Evolutionary conservation across 2,888 invertebrate genomes (phyloP).

Genomic region (Bellardia pandia): DNA sequence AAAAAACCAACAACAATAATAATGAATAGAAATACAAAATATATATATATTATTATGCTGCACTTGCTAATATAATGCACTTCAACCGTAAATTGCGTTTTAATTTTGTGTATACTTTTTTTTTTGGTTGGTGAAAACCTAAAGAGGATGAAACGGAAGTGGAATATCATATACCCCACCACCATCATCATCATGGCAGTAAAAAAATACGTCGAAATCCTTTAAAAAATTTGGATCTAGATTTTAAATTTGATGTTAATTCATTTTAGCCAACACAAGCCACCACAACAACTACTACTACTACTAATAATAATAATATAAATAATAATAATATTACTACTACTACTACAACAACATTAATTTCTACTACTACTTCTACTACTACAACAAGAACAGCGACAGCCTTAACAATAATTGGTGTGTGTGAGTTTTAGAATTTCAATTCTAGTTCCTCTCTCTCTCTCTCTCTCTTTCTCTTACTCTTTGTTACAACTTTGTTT

Average conservation of each 20-base stretch:
- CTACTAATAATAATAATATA: constrained; percentile 6
- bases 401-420: constrained; percentile 69
- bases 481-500: constrained; percentile 2
- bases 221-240: constrained; percentile 82
- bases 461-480: constrained; percentile 37
- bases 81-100: constrained; percentile 65
- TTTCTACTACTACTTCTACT: constrained; percentile 24
- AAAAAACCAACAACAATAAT: constrained; percentile 47
- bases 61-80: constrained; percentile 70
- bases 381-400: constrained; percentile 36
- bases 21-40: constrained; percentile 10
- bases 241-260: constrained; percentile 82
- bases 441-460: constrained; percentile 66
- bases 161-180: constrained; percentile 81
- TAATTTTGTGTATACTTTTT: constrained; percentile 26
- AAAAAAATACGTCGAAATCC: constrained; percentile 81
- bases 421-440: constrained; percentile 65
- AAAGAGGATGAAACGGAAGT: constrained; percentile 78
- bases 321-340: neutral
- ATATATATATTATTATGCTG: constrained; percentile 54
- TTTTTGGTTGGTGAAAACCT: constrained; percentile 18
- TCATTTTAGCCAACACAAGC: constrained; percentile 79
- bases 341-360: constrained; percentile 31
- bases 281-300: constrained; percentile 33
- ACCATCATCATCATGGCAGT: constrained; percentile 82